Conservation (phyloP, 2,888 invertebrate species). For the Ecliptopera silaceata region DNA sequence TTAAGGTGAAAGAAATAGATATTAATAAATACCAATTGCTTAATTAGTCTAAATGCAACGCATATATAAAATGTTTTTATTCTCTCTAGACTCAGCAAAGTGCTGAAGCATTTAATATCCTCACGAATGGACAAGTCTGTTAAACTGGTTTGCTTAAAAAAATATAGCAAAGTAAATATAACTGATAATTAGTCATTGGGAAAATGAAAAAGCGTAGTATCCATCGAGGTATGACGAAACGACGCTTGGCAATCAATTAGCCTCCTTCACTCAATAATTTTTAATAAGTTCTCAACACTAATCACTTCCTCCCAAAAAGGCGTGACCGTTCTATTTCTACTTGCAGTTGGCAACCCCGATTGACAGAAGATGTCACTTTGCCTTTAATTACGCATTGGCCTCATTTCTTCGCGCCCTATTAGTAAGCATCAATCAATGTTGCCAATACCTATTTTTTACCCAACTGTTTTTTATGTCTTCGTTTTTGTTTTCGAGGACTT, state of each 20-base stretch:
- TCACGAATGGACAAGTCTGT: background rate
- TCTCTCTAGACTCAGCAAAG: too few species aligned
- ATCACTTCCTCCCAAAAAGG: constrained; percentile 79
- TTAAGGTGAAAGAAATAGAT: too few species aligned
- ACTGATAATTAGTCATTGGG: constrained; percentile 16
- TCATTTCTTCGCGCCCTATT: constrained; percentile 83
- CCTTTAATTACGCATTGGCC: constrained; percentile 79
- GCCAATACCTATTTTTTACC: constrained; percentile 83
- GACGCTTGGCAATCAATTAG: constrained; percentile 70
- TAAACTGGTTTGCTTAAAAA: constrained; percentile 14
- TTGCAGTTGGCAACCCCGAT: constrained; percentile 63
- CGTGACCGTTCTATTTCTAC: constrained; percentile 80
- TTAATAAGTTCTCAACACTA: constrained; percentile 79
- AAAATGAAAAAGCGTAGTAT: constrained; percentile 38
- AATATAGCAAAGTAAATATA: background rate
- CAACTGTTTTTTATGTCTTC: constrained; percentile 66
- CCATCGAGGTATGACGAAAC: constrained; percentile 46
- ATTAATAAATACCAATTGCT: too few species aligned
- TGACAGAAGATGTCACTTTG: constrained; percentile 82
- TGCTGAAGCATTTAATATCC: background rate
- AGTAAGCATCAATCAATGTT: constrained; percentile 83
- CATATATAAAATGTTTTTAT: too few species aligned
- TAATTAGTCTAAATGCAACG: too few species aligned
- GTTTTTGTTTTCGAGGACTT: constrained; percentile 82
- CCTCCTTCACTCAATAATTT: constrained; percentile 81